Percentiles rank a stretch among this genome's conserved stretches.
phyloP scores from a whole-genome alignment of 2,888 invertebrate species.

The Tipula confusa region DNA sequence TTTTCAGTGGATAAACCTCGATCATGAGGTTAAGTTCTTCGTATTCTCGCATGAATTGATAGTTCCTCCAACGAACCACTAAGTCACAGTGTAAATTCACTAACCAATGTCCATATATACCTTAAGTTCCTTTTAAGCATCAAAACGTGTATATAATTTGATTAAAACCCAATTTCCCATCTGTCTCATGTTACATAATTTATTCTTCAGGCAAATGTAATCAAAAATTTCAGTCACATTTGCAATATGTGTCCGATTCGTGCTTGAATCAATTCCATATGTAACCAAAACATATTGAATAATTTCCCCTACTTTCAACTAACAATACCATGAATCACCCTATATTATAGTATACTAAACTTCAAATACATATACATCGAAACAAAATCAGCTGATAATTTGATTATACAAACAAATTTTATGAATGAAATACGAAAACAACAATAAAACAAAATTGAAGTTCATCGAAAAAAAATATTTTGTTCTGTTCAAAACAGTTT shows the following conservation, averaged over 20 bases:
- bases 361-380: background rate
- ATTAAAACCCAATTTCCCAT: too few species aligned
- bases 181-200: too few species aligned
- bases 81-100: too few species aligned
- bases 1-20: too few species aligned
- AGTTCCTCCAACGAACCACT: too few species aligned
- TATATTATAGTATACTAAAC: background rate
- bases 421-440: slow-evolving; percentile 8
- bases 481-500: background rate
- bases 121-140: too few species aligned
- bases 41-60: too few species aligned
- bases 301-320: background rate
- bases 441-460: background rate
- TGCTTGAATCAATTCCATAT: background rate
- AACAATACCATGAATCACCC: background rate
- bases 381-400: background rate
- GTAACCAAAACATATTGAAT: background rate
- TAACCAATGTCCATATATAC: too few species aligned
- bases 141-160: too few species aligned
- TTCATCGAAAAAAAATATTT: background rate
- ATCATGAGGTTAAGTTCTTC: too few species aligned
- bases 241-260: background rate
- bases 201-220: background rate
- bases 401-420: background rate
- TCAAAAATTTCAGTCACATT: background rate